Evolutionary conservation across 2,888 invertebrate species (phyloP).

Genomic region (Chrysolina haemoptera): DNA sequence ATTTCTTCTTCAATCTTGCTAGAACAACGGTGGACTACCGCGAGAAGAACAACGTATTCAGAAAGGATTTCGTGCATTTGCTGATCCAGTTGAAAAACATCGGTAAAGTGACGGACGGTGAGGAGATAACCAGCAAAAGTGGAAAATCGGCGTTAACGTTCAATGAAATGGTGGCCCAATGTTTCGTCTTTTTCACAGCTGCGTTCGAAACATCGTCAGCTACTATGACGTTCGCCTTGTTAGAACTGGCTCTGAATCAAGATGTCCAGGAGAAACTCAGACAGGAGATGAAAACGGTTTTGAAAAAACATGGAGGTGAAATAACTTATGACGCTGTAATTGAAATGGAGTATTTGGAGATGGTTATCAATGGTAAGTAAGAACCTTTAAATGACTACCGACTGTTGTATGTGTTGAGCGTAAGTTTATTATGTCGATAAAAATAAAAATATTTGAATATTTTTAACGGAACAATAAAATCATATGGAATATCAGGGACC

Average conservation of each 20-base stretch:
- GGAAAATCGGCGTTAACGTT: slow-evolving; percentile 29
- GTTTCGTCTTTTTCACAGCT: slow-evolving; percentile 54
- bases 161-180: slow-evolving; percentile 45
- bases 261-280: slow-evolving; percentile 55
- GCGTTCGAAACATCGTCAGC: slow-evolving; percentile 59
- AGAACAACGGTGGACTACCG: slow-evolving; percentile 67
- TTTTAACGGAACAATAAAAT: too few species aligned
- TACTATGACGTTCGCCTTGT: slow-evolving; percentile 54
- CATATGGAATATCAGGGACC: too few species aligned
- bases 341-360: slow-evolving; percentile 56
- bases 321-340: slow-evolving; percentile 54
- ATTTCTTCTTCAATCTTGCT: slow-evolving; percentile 67
- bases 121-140: slow-evolving; percentile 40
- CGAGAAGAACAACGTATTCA: slow-evolving; percentile 67
- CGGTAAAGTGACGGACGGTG: slow-evolving; percentile 51
- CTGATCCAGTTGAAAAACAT: slow-evolving; percentile 70
- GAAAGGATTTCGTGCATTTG: slow-evolving; percentile 74
- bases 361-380: slow-evolving; percentile 52
- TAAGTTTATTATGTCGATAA: too few species aligned
- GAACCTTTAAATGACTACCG: too few species aligned
- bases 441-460: too few species aligned
- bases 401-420: too few species aligned
- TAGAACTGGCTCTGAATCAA: slow-evolving; percentile 53
- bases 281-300: slow-evolving; percentile 49
- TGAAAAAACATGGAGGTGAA: slow-evolving; percentile 49